A percentile compares a stretch with the other conserved stretches of the same genome.
Conservation (phyloP, 2,113 vertebrate species). For the Macroglossus sobrinus region DNA sequence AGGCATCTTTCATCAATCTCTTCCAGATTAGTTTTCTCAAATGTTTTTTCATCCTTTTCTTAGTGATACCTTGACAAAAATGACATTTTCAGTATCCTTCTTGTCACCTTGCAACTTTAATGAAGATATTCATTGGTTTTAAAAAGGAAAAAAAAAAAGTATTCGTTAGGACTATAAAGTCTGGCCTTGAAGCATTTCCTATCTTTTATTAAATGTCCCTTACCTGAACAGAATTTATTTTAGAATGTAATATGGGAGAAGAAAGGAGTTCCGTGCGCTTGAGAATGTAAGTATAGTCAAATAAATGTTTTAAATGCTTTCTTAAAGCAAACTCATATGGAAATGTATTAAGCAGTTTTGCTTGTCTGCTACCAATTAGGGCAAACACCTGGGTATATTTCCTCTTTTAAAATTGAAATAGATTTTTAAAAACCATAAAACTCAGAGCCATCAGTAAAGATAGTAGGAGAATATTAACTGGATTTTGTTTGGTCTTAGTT, state of each 20-base stretch:
- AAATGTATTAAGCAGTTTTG: neutral
- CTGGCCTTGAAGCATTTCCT: neutral
- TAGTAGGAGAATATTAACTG: neutral
- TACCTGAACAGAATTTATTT: constrained; percentile 14
- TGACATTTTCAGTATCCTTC: neutral
- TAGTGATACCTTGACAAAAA: neutral
- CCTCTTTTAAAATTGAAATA: neutral
- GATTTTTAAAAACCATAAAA: neutral
- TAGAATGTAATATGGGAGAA: neutral
- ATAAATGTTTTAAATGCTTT: neutral
- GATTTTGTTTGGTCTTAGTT: constrained; percentile 17
- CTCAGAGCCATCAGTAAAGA: neutral
- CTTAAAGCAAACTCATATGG: neutral
- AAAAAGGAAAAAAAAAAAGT: neutral
- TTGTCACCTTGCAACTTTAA: constrained; percentile 2
- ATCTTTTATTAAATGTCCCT: neutral
- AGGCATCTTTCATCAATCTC: neutral
- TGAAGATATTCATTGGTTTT: neutral
- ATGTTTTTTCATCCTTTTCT: constrained; percentile 34
- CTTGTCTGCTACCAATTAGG: neutral
- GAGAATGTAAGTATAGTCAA: neutral
- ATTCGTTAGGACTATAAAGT: neutral
- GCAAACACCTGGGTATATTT: neutral
- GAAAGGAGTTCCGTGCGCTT: neutral
- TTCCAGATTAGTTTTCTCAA: neutral